phyloP scores from a whole-genome alignment of 2,888 invertebrate genomes.

The Prostheceraeus crozeri region DNA sequence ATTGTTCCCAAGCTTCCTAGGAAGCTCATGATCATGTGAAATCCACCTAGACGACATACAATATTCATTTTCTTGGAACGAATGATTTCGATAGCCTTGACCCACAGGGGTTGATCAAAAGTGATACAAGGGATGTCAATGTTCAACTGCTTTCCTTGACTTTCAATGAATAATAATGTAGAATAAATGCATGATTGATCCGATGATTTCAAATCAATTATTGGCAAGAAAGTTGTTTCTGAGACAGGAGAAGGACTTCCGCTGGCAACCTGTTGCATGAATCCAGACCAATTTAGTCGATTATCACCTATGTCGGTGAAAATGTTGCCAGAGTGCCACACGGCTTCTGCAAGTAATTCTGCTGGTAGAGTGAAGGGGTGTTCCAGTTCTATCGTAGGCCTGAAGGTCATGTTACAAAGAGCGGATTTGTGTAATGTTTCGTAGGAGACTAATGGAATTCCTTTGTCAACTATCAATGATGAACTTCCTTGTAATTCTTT shows the following conservation, averaged over 20 bases:
- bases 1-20: constrained; percentile 18
- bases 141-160: constrained; percentile 3
- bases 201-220: constrained; percentile 28
- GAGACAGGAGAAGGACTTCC: constrained; percentile 9
- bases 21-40: constrained; percentile 6
- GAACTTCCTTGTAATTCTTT: neutral
- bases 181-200: constrained; percentile 12
- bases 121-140: neutral
- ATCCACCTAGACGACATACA: constrained; percentile 2
- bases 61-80: constrained; percentile 8
- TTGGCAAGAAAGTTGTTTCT: constrained; percentile 12
- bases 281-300: constrained; percentile 14
- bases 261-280: neutral
- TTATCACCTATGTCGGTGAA: constrained; percentile 1
- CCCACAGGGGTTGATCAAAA: constrained; percentile 8
- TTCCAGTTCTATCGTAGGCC: constrained; percentile 18
- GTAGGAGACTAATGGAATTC: constrained; percentile 9
- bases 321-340: constrained; percentile 13
- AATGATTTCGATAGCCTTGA: constrained; percentile 14
- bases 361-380: constrained; percentile 7
- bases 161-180: constrained; percentile 16
- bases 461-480: neutral
- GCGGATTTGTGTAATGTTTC: neutral
- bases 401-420: neutral
- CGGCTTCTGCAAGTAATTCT: constrained; percentile 2